Percentiles rank a stretch among this genome's conserved stretches.
phyloP scores from a whole-genome alignment of 2,888 invertebrate species.

The Ophion ellenae region DNA sequence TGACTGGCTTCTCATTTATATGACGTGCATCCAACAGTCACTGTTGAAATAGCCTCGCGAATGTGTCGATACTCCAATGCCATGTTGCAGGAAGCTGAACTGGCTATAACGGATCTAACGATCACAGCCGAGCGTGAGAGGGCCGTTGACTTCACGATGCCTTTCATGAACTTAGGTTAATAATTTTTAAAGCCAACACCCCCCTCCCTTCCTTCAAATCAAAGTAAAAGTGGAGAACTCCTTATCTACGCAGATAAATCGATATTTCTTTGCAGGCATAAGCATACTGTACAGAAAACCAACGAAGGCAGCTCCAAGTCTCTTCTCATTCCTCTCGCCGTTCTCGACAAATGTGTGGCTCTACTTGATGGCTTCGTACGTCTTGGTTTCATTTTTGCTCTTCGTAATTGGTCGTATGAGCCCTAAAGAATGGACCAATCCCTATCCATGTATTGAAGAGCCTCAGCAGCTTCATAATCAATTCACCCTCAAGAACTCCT shows the following conservation, averaged over 20 bases:
- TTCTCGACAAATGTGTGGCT: slow-evolving; percentile 94
- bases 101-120: slow-evolving; percentile 96
- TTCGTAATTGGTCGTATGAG: slow-evolving; percentile 92
- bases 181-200: not conserved
- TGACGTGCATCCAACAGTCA: not conserved
- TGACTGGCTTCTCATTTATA: no score
- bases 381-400: slow-evolving; percentile 91
- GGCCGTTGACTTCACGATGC: slow-evolving; percentile 97
- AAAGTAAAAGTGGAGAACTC: not conserved
- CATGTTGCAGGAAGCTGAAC: slow-evolving; percentile 90
- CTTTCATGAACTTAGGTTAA: slow-evolving; percentile 95
- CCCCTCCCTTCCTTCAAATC: not conserved
- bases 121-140: slow-evolving; percentile 94
- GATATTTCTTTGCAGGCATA: slow-evolving; percentile 86
- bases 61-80: not conserved
- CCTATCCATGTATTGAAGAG: slow-evolving; percentile 94
- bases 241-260: not conserved
- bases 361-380: slow-evolving; percentile 92
- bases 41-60: not conserved
- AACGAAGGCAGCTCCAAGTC: slow-evolving; percentile 91
- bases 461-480: slow-evolving; percentile 94
- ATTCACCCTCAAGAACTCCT: slow-evolving; percentile 92
- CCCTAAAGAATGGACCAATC: slow-evolving; percentile 96
- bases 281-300: slow-evolving; percentile 96
- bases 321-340: slow-evolving; percentile 96